A percentile compares a stretch with the other conserved stretches of the same genome.
phyloP scores from a whole-genome alignment of 2,797 vertebrate genomes.

The Poeciliopsis infans region DNA sequence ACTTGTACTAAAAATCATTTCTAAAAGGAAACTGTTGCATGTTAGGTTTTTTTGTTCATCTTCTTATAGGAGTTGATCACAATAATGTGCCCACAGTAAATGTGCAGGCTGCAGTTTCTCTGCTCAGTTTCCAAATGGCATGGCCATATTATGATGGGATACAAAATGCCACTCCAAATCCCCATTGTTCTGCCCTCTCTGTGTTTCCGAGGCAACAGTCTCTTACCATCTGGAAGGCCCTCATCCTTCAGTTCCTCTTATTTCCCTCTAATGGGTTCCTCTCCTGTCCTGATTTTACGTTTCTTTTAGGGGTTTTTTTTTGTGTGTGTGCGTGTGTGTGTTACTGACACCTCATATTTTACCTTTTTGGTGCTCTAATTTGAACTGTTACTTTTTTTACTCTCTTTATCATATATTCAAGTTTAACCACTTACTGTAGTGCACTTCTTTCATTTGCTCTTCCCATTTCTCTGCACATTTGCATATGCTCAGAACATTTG shows the following conservation, averaged over 20 bases:
- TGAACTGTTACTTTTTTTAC: neutral
- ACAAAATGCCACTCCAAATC: conserved; percentile 76
- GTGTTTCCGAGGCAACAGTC: conserved; percentile 83
- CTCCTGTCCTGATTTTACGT: conserved; percentile 43
- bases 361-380: conserved; percentile 20
- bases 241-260: conserved; percentile 73
- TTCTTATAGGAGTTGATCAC: conserved; percentile 39
- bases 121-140: conserved; percentile 63
- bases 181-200: conserved; percentile 82
- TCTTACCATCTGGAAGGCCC: conserved; percentile 80
- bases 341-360: conserved; percentile 9
- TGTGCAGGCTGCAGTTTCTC: conserved; percentile 39
- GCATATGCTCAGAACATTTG: neutral
- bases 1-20: neutral
- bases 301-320: conserved; percentile 20
- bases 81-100: conserved; percentile 28
- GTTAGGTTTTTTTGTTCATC: neutral
- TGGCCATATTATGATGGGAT: conserved; percentile 68
- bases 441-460: conserved; percentile 9
- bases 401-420: conserved; percentile 20
- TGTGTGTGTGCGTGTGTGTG: conserved; percentile 5
- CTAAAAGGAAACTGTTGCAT: neutral
- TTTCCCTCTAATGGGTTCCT: conserved; percentile 69
- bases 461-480: conserved; percentile 6
- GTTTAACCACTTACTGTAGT: conserved; percentile 16